Evolutionary conservation across 2,888 invertebrate genomes (phyloP), one percentile per base, ranked within the genome.

Genomic region (Diabrotica balteata): DNA sequence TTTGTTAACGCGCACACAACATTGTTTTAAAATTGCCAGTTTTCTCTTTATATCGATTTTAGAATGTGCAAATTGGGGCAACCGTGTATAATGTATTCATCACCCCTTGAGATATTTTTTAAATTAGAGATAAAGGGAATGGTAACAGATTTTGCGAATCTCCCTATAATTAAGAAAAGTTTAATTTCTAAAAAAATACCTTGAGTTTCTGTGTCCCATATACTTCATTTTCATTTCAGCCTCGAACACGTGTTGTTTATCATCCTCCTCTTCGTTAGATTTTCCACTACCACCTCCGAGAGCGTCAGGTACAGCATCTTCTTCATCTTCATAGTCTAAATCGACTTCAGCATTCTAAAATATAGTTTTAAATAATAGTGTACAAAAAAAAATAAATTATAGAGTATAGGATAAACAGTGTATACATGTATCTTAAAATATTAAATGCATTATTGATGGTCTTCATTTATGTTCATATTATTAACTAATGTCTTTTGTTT

Each of bases 191-290:
- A 17, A 17, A 17, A 17, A 17, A 72, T 80, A 89, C 89, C 90
- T 87, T 7, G 94, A 91, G 85, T 94, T 94, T 64, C 94, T 87
- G 83, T 95, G 94, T 2, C 94, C 94, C 60, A 86, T 87, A 80
- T 88, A 94, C 77, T 90, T 90, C 84, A 88, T 89, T 78, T 88
- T 90, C 70, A 91, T 86, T 70, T 86, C 83, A 7, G 86, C 82
- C 72, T 86, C 86, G 55, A 83, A 84, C 32, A 77, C 72, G 51
- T 69, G 74, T 22, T 66, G 71, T 64, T 72, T 76, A 11, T 64
- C 45, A 7, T n/a, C 9, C 17, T 57, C 55, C 10, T 70, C 68
- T 61, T 69, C 70, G 9, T 77, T 77, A 70, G 68, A 70, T 71
- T 77, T 78, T 66, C 74, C 66, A 7, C 59, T 65, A 32, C 66